Evolutionary conservation across 2,797 vertebrate genomes (phyloP), one percentile per base, ranked within the genome.

Genomic region (Galagoides demidoff): DNA sequence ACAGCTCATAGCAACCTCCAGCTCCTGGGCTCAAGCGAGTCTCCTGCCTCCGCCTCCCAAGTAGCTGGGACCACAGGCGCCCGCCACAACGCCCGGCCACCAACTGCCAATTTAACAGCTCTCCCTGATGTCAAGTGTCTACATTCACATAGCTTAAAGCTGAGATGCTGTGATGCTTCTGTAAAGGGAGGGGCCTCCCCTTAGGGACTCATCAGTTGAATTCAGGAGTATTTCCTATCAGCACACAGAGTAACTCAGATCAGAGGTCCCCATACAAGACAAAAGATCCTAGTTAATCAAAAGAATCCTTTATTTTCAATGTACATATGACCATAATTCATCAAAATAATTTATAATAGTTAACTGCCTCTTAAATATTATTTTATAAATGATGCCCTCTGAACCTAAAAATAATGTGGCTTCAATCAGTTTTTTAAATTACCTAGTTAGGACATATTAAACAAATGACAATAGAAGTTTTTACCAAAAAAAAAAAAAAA

Each of bases 321-420:
- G 97, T 66, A 96, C 85, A 95, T 92, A 74, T 55, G 85, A 97
- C 79, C 95, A 96, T 45, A 89, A 97, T 89, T 97, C 97, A 97
- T 97, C 96, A 98, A 98, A 98, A 98, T 98, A 98, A 97, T 97
- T 98, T 98, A 98, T 85, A 98, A 97, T 96, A 97, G 96, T 96
- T 97, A 94, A 95, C 97, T 97, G 61, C 78, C 78, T 95, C 93
- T 97, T 97, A 96, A 90, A 96, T 96, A 95, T 45, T 20, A 57
- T 59, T 52, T 93, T 77, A 82, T 63, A 96, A 91, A 86, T 55
- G 93, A 92, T 68, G 59, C 20, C 37, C 81, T 77, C 90, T 95
- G 79, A 92, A 93, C 68, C 85, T 96, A 90, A 96, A 95, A 90
- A 70, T 22, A 92, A 83, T 34, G 12, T 73, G 22, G 68, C 77